Conservation (phyloP, 2,113 vertebrate genomes). For the Gnathonemus longibarbis region DNA sequence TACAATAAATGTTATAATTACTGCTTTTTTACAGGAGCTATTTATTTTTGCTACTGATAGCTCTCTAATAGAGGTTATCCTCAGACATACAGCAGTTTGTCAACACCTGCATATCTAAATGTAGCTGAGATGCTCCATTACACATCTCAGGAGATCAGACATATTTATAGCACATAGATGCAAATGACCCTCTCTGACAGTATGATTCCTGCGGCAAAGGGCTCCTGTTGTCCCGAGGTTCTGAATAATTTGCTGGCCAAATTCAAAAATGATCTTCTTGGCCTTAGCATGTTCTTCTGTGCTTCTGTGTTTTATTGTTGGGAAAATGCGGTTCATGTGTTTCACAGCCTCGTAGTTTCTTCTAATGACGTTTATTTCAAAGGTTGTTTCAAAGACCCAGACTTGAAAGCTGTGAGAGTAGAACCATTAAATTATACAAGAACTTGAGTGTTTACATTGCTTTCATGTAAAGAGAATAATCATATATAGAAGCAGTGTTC, state of each 20-base stretch:
- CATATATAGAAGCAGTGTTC: not conserved
- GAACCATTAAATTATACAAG: constrained; percentile 5
- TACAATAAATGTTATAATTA: not conserved
- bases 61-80: not conserved
- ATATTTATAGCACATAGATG: not conserved
- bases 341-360: not conserved
- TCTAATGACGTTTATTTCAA: constrained; percentile 4
- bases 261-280: not conserved
- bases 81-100: not conserved
- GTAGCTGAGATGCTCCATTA: not conserved
- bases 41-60: not conserved
- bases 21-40: not conserved
- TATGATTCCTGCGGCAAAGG: not conserved
- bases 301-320: not conserved
- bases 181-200: not conserved
- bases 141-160: not conserved
- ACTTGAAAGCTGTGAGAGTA: constrained; percentile 7
- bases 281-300: not conserved
- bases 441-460: not conserved
- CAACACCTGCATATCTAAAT: not conserved
- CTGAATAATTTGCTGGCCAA: not conserved
- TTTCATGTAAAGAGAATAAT: not conserved
- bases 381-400: constrained; percentile 9
- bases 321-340: not conserved
- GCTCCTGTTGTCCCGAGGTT: not conserved